These are phyloP conservation scores for Coturnix japonica DNA, from an alignment of 2,113 vertebrate species.

Conservation along the genomic window DNA sequence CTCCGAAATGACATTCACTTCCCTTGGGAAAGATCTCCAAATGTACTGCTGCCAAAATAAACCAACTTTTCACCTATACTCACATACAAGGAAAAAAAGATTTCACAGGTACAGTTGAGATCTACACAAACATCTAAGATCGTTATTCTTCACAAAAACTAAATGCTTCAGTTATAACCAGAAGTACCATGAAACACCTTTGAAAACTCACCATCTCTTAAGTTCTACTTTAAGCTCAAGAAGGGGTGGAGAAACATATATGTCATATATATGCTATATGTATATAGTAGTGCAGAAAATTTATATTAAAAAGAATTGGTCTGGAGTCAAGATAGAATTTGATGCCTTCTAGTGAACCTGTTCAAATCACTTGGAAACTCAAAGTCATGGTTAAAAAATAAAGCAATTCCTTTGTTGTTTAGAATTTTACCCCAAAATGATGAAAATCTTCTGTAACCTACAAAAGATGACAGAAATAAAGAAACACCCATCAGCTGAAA, in stretches of 20 bases:
- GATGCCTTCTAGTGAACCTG: background rate
- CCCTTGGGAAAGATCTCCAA: background rate
- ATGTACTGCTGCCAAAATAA: background rate
- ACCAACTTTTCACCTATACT: background rate
- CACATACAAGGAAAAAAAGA: background rate
- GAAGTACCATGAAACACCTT: background rate
- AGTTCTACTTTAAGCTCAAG: background rate
- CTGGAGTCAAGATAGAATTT: background rate
- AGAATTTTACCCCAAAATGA: background rate
- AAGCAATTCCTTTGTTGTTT: background rate
- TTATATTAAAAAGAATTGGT: background rate
- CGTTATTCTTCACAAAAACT: background rate
- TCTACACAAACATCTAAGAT: background rate
- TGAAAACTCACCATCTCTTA: background rate
- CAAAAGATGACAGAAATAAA: background rate
- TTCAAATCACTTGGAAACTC: conserved; percentile 9
- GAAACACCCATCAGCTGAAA: background rate
- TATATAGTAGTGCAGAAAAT: background rate
- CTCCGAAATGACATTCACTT: background rate
- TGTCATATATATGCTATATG: too few species aligned
- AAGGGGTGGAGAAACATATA: rapidly evolving
- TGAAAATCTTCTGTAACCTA: background rate
- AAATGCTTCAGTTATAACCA: background rate
- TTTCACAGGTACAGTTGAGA: background rate
- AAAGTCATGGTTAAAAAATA: background rate